Percentiles rank a stretch among this genome's conserved stretches.
phyloP scores from a whole-genome alignment of 2,888 invertebrate species.

The Parascotia fuliginaria region DNA sequence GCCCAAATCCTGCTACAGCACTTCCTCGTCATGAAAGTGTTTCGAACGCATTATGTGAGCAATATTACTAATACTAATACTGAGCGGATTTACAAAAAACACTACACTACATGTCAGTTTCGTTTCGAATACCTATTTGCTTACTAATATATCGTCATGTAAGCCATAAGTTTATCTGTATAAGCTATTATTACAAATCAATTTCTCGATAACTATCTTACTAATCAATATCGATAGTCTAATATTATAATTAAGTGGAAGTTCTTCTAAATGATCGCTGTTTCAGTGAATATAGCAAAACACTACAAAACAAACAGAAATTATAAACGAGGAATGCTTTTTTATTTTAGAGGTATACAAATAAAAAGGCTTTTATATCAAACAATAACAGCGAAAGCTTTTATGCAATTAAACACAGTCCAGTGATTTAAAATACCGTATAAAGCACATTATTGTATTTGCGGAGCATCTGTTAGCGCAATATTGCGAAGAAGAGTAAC shows the following conservation, averaged over 20 bases:
- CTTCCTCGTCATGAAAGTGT: conserved; percentile 32
- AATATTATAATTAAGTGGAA: not conserved
- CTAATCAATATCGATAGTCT: too few species aligned
- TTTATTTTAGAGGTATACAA: conserved; percentile 1
- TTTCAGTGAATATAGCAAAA: not conserved
- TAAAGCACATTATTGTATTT: conserved; percentile 7
- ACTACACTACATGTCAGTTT: too few species aligned
- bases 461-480: conserved; percentile 1
- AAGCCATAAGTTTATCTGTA: too few species aligned
- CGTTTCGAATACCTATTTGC: too few species aligned
- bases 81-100: too few species aligned
- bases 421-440: conserved; percentile 14
- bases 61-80: conserved; percentile 43
- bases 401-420: conserved; percentile 17
- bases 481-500: not conserved
- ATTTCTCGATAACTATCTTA: too few species aligned
- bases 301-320: conserved; percentile 4
- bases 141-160: too few species aligned
- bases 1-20: conserved; percentile 45
- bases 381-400: conserved; percentile 14
- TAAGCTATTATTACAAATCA: too few species aligned
- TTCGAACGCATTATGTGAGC: conserved; percentile 32
- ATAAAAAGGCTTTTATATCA: conserved; percentile 8
- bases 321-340: conserved; percentile 4
- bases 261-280: not conserved